Percentiles rank a stretch among this genome's conserved stretches.
Conservation (phyloP, 2,113 vertebrate genomes). For the Stictonetta naevosa region DNA sequence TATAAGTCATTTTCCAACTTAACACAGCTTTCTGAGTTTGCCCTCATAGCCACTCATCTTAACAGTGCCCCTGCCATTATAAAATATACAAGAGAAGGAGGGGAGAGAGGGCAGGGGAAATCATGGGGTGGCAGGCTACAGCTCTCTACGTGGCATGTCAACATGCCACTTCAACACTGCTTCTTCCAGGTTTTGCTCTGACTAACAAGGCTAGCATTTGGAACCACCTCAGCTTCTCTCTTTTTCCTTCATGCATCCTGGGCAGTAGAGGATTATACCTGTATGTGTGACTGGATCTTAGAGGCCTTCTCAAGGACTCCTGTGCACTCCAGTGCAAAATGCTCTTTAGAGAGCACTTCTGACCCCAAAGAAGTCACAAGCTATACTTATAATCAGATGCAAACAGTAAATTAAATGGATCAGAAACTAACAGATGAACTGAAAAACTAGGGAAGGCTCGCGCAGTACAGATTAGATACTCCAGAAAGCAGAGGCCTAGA, state of each 20-base stretch:
- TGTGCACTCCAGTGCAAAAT: not conserved
- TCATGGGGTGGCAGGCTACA: fast-evolving
- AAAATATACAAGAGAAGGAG: not conserved
- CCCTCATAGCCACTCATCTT: not conserved
- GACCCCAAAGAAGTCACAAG: not conserved
- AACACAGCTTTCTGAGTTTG: not conserved
- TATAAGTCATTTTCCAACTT: not conserved
- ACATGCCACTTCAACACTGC: not conserved
- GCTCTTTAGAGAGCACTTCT: not conserved
- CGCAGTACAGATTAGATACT: not conserved
- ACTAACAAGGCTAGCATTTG: not conserved
- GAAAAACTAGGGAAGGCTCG: not conserved
- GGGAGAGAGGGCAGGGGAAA: not conserved
- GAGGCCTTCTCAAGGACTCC: not conserved
- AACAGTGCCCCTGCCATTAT: not conserved
- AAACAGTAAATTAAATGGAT: not conserved
- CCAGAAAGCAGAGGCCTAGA: not conserved
- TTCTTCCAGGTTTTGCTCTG: not conserved
- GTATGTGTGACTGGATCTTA: not conserved
- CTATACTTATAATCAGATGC: not conserved
- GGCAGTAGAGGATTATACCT: not conserved
- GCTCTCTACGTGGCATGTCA: not conserved
- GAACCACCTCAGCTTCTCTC: not conserved
- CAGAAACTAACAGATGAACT: not conserved
- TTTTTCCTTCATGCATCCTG: not conserved